Percentiles rank a stretch among this genome's conserved stretches.
Evolutionary conservation across 1,140 invertebrate genomes (phyloP).

Genomic region (Nasonia vitripennis): DNA sequence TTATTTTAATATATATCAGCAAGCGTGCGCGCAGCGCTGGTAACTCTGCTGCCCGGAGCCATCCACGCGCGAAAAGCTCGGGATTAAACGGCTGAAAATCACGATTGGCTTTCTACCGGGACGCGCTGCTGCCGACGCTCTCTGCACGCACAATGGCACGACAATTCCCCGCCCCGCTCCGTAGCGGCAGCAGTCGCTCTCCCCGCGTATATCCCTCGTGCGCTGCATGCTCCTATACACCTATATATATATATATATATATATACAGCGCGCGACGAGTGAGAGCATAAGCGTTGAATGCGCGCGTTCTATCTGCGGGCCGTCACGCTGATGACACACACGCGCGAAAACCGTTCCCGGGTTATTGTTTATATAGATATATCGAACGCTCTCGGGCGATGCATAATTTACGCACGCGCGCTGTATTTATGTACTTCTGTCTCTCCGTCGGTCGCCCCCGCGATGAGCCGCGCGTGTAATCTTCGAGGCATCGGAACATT

Average conservation of each 20-base stretch:
- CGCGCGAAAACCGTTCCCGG: no score
- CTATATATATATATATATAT: not conserved
- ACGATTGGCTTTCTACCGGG: not conserved
- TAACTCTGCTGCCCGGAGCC: no score
- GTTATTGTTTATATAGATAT: not conserved
- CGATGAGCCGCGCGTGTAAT: not conserved
- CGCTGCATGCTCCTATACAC: not conserved
- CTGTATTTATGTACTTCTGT: not conserved
- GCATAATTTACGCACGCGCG: not conserved
- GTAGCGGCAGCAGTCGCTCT: not conserved
- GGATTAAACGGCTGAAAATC: slow-evolving; percentile 1
- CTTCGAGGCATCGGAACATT: not conserved
- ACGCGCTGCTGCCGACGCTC: not conserved
- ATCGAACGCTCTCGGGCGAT: not conserved
- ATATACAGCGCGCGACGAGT: not conserved
- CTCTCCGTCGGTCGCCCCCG: no score
- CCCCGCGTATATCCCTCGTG: not conserved
- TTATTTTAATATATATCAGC: not conserved
- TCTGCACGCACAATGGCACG: not conserved
- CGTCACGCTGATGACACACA: not conserved
- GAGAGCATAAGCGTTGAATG: not conserved
- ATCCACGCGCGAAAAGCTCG: not conserved
- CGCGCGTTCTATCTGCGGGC: not conserved
- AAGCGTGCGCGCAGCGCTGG: no score
- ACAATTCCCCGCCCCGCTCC: not conserved